phyloP scores from a whole-genome alignment of 2,113 vertebrate genomes.

The Mormyrus lacerda region DNA sequence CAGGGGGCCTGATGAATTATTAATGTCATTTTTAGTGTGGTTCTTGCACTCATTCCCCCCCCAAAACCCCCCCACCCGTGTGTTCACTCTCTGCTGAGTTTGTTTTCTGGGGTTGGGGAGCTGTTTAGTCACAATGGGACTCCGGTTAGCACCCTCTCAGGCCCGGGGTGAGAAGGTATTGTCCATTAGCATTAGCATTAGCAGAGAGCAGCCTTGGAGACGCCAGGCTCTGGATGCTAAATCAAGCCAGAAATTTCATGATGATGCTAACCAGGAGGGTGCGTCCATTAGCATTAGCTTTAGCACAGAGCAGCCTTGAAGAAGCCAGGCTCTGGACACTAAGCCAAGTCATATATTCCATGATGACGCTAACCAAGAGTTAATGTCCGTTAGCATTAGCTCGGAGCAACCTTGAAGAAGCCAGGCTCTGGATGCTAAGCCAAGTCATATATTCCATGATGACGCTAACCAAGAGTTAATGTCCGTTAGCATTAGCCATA shows the following conservation, averaged over 20 bases:
- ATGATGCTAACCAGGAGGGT: background rate
- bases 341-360: background rate
- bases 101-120: background rate
- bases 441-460: background rate
- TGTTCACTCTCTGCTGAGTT: background rate
- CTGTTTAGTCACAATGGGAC: background rate
- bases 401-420: background rate
- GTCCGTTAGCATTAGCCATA: background rate
- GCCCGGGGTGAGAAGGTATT: background rate
- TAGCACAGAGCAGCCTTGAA: background rate
- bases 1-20: conserved; percentile 54
- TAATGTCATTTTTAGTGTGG: conserved; percentile 53
- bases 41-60: conserved; percentile 36
- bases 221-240: background rate
- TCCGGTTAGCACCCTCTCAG: background rate
- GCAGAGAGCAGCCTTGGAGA: background rate
- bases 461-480: background rate
- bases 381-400: background rate
- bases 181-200: background rate
- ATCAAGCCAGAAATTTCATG: background rate
- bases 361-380: background rate
- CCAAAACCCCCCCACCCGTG: conserved; percentile 13
- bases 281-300: background rate
- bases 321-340: background rate
- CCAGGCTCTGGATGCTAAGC: background rate